Percentiles rank a stretch among this genome's conserved stretches.
phyloP scores from a whole-genome alignment of 2,113 vertebrate species.

The Semnornis frantzii region DNA sequence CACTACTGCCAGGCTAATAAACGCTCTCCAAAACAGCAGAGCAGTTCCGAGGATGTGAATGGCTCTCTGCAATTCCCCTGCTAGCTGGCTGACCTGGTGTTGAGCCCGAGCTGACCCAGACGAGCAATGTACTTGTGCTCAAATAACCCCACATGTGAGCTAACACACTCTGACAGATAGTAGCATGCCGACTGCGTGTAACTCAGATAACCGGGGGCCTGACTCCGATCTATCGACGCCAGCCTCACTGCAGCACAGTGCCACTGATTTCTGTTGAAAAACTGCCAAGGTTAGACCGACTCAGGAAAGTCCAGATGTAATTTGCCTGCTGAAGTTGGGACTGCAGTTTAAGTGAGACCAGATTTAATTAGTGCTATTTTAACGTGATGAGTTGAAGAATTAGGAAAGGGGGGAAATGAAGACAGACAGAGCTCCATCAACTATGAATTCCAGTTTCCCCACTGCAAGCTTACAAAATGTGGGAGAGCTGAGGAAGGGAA shows the following conservation, averaged over 20 bases:
- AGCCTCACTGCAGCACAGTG: not conserved
- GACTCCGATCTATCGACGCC: not conserved
- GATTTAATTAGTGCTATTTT: constrained; percentile 35
- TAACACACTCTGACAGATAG: constrained; percentile 7
- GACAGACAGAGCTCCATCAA: not conserved
- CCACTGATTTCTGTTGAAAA: not conserved
- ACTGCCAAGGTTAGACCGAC: not conserved
- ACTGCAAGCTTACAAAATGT: not conserved
- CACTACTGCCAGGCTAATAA: not conserved
- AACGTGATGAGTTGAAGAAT: constrained; percentile 11
- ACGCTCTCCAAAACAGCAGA: not conserved
- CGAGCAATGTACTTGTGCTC: not conserved
- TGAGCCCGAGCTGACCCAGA: not conserved
- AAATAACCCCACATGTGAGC: not conserved
- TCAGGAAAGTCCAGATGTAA: not conserved
- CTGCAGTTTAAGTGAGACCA: not conserved
- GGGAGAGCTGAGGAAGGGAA: not conserved
- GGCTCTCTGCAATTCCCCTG: not conserved
- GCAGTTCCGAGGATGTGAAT: accelerated
- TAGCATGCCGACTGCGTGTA: not conserved
- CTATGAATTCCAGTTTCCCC: constrained; percentile 13
- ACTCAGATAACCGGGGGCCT: not conserved
- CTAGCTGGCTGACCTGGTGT: not conserved
- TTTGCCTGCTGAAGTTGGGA: not conserved
- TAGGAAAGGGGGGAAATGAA: not conserved